phyloP scores from a whole-genome alignment of 2,797 vertebrate genomes.

The Sebastes vulpes region DNA sequence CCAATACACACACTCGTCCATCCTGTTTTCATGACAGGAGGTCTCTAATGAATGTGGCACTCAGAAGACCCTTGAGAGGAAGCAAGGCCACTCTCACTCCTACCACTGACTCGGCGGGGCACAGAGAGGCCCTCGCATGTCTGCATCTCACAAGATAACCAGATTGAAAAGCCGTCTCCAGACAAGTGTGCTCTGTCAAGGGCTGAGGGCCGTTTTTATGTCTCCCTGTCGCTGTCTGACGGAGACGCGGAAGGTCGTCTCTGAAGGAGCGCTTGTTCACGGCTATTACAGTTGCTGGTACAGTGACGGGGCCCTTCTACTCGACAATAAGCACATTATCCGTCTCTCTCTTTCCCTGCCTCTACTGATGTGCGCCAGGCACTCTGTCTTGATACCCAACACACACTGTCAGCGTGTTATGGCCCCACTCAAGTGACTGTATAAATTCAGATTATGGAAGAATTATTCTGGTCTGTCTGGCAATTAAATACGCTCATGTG shows the following conservation, averaged over 20 bases:
- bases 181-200: conserved; percentile 72
- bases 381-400: conserved; percentile 70
- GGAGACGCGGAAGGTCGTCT: conserved; percentile 47
- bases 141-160: conserved; percentile 76
- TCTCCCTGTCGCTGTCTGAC: conserved; percentile 55
- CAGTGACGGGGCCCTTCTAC: conserved; percentile 55
- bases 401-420: conserved; percentile 76
- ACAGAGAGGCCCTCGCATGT: conserved; percentile 51
- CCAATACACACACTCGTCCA: conserved; percentile 24
- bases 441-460: conserved; percentile 87
- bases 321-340: conserved; percentile 76
- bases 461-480: conserved; percentile 93
- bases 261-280: conserved; percentile 69
- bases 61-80: conserved; percentile 70
- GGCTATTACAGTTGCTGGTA: conserved; percentile 60
- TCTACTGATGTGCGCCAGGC: conserved; percentile 60
- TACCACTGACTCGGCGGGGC: conserved; percentile 45
- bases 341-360: conserved; percentile 39
- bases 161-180: conserved; percentile 64
- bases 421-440: conserved; percentile 75
- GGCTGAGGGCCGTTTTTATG: conserved; percentile 65
- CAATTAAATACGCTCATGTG: conserved; percentile 93
- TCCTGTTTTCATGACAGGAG: conserved; percentile 58
- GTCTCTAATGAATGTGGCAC: conserved; percentile 69
- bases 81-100: conserved; percentile 66